Evolutionary conservation across 2,113 vertebrate species (phyloP).

Genomic region (Amazona guildingii): DNA sequence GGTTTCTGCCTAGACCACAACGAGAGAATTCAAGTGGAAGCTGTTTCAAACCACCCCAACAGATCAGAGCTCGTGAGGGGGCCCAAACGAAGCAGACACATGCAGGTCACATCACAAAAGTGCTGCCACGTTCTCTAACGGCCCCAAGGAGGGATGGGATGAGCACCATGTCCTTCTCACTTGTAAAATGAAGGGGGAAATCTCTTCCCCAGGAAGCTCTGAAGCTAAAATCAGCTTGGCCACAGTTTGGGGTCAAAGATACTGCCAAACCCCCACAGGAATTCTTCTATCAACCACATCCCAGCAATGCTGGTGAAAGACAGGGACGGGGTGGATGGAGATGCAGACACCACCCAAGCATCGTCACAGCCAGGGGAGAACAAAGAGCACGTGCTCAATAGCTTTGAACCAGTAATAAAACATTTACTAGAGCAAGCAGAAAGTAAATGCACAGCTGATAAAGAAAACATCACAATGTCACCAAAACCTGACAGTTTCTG

Average conservation of each 20-base stretch:
- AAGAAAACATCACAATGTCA: constrained; percentile 80
- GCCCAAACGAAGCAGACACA: not conserved
- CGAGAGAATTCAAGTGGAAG: not conserved
- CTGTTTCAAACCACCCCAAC: not conserved
- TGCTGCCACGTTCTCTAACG: rapidly evolving
- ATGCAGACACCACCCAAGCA: not conserved
- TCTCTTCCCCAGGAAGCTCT: not conserved
- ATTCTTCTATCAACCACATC: not conserved
- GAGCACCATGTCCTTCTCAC: not conserved
- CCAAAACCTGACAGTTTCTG: constrained; percentile 71
- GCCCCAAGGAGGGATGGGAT: not conserved
- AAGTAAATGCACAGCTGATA: constrained; percentile 79
- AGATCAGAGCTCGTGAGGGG: not conserved
- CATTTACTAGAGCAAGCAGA: constrained; percentile 84
- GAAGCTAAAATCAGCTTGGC: not conserved
- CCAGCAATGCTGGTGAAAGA: not conserved
- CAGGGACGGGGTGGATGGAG: not conserved
- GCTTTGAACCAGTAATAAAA: constrained; percentile 77
- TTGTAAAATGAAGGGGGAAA: not conserved
- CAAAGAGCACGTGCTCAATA: constrained; percentile 18
- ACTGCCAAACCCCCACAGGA: not conserved
- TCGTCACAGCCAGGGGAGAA: not conserved
- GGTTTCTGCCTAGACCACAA: not conserved
- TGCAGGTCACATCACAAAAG: not conserved
- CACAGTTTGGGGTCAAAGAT: not conserved